phyloP scores from a whole-genome alignment of 2,888 invertebrate genomes.

The Thecophora atra region DNA sequence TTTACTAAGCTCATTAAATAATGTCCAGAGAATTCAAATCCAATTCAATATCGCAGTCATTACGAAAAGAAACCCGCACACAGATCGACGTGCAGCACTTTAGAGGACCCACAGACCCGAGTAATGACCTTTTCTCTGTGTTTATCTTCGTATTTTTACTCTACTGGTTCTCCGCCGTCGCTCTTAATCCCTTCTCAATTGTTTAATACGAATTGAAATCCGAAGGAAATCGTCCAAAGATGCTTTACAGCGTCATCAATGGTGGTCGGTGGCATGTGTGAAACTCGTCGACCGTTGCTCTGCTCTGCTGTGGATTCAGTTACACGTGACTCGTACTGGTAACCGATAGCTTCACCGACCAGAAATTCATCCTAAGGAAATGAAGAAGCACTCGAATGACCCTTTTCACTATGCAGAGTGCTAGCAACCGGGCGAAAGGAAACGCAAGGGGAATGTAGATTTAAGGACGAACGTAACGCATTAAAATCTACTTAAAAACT shows the following conservation, averaged over 20 bases:
- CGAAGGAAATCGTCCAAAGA: conserved; percentile 22
- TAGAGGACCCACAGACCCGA: background rate
- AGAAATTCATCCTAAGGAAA: conserved; percentile 8
- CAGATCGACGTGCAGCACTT: background rate
- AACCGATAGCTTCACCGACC: background rate
- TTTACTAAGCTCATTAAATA: conserved; percentile 40
- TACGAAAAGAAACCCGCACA: conserved; percentile 16
- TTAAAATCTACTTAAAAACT: no score
- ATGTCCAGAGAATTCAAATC: conserved; percentile 42
- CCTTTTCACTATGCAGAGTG: conserved; percentile 4
- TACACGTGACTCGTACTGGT: no score
- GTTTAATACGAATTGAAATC: conserved; percentile 42
- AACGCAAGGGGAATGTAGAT: no score
- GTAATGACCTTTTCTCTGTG: background rate
- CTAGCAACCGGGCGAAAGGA: no score
- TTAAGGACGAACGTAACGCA: no score
- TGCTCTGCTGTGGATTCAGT: no score
- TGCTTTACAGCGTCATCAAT: background rate
- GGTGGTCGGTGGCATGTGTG: conserved; percentile 13
- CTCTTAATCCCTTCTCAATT: conserved; percentile 44
- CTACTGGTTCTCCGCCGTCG: conserved; percentile 1
- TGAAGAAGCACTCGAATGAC: conserved; percentile 16
- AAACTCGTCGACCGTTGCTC: background rate
- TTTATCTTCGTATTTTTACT: no score
- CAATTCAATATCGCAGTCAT: conserved; percentile 32